These are phyloP conservation scores for Odocoileus hemionus DNA, from an alignment of 2,113 vertebrate species.

Conservation along the genomic window DNA sequence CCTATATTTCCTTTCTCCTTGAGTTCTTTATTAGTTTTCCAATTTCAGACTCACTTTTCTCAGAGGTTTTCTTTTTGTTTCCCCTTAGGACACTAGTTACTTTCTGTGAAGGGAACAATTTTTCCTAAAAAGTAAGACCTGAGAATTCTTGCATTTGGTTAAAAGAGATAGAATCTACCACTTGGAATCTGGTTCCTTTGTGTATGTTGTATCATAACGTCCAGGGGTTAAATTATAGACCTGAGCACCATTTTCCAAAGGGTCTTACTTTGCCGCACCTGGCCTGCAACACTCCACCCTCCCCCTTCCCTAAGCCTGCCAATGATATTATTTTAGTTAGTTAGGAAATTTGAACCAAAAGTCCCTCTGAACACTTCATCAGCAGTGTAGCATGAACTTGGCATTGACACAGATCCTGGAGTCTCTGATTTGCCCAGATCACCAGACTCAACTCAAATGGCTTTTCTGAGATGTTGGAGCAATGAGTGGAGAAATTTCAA, in stretches of 20 bases:
- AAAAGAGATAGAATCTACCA: neutral
- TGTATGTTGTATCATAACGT: neutral
- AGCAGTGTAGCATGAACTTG: neutral
- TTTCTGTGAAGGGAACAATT: neutral
- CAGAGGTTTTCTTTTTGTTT: neutral
- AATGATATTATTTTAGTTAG: neutral
- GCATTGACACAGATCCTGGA: neutral
- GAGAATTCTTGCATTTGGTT: neutral
- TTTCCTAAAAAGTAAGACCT: neutral
- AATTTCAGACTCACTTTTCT: conserved; percentile 9
- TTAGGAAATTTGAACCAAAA: neutral
- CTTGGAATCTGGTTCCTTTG: neutral
- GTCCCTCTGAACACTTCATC: neutral
- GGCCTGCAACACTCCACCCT: neutral
- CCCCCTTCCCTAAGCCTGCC: neutral
- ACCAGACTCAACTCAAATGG: neutral
- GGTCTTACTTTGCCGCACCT: neutral
- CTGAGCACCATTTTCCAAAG: neutral
- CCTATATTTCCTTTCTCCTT: conserved; percentile 4
- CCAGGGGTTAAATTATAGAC: neutral
- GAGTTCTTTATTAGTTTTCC: conserved; percentile 8
- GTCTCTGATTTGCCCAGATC: neutral
- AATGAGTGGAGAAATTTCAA: neutral
- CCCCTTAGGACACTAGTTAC: neutral
- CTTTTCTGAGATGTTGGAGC: neutral